Percentiles rank a stretch among this genome's conserved stretches.
These are phyloP conservation scores for Eupithecia exiguata DNA, from an alignment of 2,888 invertebrate species.

Conservation along the genomic window DNA sequence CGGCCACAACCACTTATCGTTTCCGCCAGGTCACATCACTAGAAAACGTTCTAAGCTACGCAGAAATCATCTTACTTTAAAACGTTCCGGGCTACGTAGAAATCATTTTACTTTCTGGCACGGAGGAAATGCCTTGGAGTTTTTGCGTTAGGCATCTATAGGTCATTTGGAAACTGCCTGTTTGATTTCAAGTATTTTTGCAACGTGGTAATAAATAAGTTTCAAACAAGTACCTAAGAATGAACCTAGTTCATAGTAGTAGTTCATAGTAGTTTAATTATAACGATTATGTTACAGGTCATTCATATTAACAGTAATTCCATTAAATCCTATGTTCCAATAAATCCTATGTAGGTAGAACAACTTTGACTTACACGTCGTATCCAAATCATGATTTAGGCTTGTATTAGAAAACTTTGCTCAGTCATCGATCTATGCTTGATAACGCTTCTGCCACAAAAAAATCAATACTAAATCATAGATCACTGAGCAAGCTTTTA, in stretches of 20 bases:
- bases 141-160: conserved; percentile 28
- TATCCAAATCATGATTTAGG: neutral
- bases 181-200: neutral
- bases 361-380: neutral
- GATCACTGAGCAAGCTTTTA: too few relatives aligned
- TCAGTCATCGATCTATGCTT: too few relatives aligned
- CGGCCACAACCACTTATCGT: conserved; percentile 59
- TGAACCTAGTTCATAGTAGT: too few relatives aligned
- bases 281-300: too few relatives aligned
- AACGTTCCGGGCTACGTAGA: conserved; percentile 31
- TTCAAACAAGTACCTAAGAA: neutral
- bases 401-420: too few relatives aligned
- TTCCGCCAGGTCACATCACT: conserved; percentile 55
- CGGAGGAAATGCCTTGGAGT: conserved; percentile 24
- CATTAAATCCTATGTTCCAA: too few relatives aligned
- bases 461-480: too few relatives aligned
- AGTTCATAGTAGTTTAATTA: too few relatives aligned
- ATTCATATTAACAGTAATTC: too few relatives aligned
- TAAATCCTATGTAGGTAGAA: neutral
- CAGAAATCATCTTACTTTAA: conserved; percentile 23
- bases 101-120: conserved; percentile 37
- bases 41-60: conserved; percentile 34
- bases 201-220: neutral
- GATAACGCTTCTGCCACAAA: too few relatives aligned
- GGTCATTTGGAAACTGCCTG: conserved; percentile 9